These are phyloP conservation scores for Chironomus riparius DNA, from an alignment of 2,888 invertebrate genomes.

Conservation along the genomic window DNA sequence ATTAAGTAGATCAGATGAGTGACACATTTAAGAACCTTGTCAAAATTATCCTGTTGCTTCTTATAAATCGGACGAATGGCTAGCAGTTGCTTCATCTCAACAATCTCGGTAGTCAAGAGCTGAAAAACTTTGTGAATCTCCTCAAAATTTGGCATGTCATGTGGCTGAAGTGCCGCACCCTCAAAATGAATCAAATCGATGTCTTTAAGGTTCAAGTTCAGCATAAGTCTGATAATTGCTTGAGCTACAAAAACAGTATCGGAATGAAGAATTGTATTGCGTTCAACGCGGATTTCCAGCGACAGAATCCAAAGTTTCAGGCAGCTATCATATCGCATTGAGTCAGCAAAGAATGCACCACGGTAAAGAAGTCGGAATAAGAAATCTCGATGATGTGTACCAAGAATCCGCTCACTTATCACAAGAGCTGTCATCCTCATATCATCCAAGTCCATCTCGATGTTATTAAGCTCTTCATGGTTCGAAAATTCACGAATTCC, in stretches of 20 bases:
- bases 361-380: slow-evolving; percentile 67
- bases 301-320: slow-evolving; percentile 81
- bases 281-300: slow-evolving; percentile 66
- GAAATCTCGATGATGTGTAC: slow-evolving; percentile 77
- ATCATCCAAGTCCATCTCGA: slow-evolving; percentile 71
- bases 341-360: slow-evolving; percentile 65
- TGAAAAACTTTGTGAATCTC: slow-evolving; percentile 64
- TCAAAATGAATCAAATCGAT: slow-evolving; percentile 44
- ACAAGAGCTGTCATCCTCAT: slow-evolving; percentile 81
- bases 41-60: slow-evolving; percentile 71
- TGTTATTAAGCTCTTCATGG: slow-evolving; percentile 59
- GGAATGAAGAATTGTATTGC: slow-evolving; percentile 64
- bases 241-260: slow-evolving; percentile 83
- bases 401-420: slow-evolving; percentile 80
- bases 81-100: slow-evolving; percentile 47
- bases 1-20: slow-evolving; percentile 68
- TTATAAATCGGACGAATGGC: slow-evolving; percentile 59
- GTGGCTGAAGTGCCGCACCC: slow-evolving; percentile 39
- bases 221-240: slow-evolving; percentile 74
- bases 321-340: slow-evolving; percentile 68
- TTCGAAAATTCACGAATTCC: slow-evolving; percentile 65
- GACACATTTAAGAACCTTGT: slow-evolving; percentile 68
- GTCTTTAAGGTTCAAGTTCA: slow-evolving; percentile 57
- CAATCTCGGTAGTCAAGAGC: slow-evolving; percentile 55
- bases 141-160: slow-evolving; percentile 50